A percentile compares a stretch with the other conserved stretches of the same genome.
Evolutionary conservation across 2,888 invertebrate genomes (phyloP).

Genomic region (Opisthograptis luteolata): DNA sequence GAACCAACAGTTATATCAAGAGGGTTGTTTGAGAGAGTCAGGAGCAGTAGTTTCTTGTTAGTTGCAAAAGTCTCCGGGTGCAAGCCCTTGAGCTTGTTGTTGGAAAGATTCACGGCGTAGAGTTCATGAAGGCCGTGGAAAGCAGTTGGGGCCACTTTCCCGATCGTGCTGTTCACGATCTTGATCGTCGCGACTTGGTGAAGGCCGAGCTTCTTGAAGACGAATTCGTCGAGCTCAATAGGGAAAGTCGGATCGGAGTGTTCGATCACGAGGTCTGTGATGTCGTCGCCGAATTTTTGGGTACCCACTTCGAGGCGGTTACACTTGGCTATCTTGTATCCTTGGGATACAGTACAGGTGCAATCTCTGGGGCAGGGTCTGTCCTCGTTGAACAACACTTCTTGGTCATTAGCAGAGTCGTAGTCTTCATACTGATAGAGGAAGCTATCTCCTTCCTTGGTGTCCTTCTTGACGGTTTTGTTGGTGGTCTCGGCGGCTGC

Average conservation of each 20-base stretch:
- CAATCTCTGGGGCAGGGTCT: conserved; percentile 86
- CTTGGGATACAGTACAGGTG: conserved; percentile 84
- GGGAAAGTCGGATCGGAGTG: conserved; percentile 85
- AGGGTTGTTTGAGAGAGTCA: conserved; percentile 88
- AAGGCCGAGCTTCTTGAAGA: conserved; percentile 86
- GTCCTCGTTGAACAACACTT: conserved; percentile 76
- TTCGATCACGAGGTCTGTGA: conserved; percentile 87
- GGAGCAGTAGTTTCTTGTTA: conserved; percentile 86
- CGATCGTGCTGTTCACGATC: conserved; percentile 88
- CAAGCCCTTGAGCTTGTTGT: conserved; percentile 86
- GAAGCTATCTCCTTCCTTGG: conserved; percentile 62
- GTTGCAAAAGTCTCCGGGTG: conserved; percentile 88
- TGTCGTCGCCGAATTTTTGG: conserved; percentile 87
- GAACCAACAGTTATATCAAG: conserved; percentile 74
- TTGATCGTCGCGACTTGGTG: conserved; percentile 87
- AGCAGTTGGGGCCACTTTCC: conserved; percentile 86
- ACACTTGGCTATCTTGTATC: conserved; percentile 87
- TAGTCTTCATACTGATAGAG: conserved; percentile 74
- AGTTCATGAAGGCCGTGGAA: conserved; percentile 88
- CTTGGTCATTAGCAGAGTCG: conserved; percentile 76
- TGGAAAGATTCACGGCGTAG: conserved; percentile 88
- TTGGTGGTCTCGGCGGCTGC: conserved; percentile 67
- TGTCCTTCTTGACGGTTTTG: conserved; percentile 68
- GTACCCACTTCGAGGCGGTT: conserved; percentile 87
- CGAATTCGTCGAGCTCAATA: conserved; percentile 84